Conservation (phyloP, 2,888 invertebrate genomes). For the Bimastos eiseni region DNA sequence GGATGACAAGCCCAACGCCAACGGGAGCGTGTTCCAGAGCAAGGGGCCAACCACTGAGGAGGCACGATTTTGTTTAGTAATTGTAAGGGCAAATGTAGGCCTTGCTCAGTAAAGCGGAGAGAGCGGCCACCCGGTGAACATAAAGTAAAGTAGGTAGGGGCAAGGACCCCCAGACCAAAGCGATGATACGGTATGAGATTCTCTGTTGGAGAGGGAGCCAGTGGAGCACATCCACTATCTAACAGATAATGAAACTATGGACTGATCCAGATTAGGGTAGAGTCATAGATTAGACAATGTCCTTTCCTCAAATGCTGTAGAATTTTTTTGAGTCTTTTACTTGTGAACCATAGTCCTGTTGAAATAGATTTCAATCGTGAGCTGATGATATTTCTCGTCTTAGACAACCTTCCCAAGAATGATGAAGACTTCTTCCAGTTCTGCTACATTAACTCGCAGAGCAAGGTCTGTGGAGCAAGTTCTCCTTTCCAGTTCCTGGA, state of each 20-base stretch:
- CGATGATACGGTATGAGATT: too few relatives aligned
- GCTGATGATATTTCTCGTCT: not conserved
- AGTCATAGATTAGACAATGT: not conserved
- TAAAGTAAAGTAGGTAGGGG: too few relatives aligned
- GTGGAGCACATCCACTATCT: too few relatives aligned
- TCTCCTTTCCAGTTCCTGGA: conserved; percentile 21
- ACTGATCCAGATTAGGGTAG: not conserved
- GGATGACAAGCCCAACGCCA: too few relatives aligned
- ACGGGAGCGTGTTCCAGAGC: too few relatives aligned
- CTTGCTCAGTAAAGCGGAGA: too few relatives aligned
- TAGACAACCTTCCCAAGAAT: not conserved
- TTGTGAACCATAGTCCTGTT: not conserved
- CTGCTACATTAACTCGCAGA: not conserved
- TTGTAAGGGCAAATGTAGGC: too few relatives aligned
- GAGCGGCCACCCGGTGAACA: too few relatives aligned
- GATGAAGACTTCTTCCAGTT: conserved; percentile 25
- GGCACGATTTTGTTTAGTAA: too few relatives aligned
- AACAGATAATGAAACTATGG: conserved; percentile 1
- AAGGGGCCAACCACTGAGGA: too few relatives aligned
- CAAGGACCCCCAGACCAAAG: too few relatives aligned
- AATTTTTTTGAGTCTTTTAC: not conserved
- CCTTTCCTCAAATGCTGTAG: not conserved
- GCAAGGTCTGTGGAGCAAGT: conserved; percentile 19
- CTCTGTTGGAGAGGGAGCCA: too few relatives aligned
- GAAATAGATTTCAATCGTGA: not conserved